phyloP scores from a whole-genome alignment of 1,140 invertebrate genomes.

The Diploscapter pachys region DNA sequence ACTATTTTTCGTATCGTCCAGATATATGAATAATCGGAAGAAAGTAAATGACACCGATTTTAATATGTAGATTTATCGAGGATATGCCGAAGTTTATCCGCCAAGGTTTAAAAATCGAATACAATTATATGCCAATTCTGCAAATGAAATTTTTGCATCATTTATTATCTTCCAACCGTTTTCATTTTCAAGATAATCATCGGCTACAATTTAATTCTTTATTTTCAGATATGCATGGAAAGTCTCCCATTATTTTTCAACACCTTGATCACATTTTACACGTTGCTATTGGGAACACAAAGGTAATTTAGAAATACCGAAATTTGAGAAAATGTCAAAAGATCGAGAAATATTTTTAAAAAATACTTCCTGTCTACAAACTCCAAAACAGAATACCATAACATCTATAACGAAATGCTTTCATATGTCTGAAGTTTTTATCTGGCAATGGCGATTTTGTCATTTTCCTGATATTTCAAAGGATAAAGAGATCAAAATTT shows the following conservation, averaged over 20 bases:
- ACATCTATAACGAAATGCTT: background rate
- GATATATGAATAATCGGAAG: no score
- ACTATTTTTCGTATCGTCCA: no score
- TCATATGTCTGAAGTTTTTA: background rate
- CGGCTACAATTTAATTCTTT: no score
- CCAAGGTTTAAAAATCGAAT: no score
- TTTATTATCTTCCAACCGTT: no score
- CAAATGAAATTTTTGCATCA: no score
- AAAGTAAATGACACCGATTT: background rate
- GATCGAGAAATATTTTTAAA: background rate
- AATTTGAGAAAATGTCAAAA: background rate
- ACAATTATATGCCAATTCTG: no score
- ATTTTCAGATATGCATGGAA: constrained; percentile 39
- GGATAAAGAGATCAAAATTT: background rate
- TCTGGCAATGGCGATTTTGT: background rate
- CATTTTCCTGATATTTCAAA: background rate
- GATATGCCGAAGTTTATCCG: background rate
- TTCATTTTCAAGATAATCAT: no score
- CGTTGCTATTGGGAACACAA: constrained; percentile 35
- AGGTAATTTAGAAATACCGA: constrained; percentile 22
- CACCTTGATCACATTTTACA: constrained; percentile 37
- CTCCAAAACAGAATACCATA: background rate
- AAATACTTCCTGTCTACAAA: background rate
- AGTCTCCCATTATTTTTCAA: constrained; percentile 41
- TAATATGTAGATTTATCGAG: constrained; percentile 3